A percentile compares a stretch with the other conserved stretches of the same genome.
Evolutionary conservation across 2,888 invertebrate genomes (phyloP).

Genomic region (Dryococelus australis): DNA sequence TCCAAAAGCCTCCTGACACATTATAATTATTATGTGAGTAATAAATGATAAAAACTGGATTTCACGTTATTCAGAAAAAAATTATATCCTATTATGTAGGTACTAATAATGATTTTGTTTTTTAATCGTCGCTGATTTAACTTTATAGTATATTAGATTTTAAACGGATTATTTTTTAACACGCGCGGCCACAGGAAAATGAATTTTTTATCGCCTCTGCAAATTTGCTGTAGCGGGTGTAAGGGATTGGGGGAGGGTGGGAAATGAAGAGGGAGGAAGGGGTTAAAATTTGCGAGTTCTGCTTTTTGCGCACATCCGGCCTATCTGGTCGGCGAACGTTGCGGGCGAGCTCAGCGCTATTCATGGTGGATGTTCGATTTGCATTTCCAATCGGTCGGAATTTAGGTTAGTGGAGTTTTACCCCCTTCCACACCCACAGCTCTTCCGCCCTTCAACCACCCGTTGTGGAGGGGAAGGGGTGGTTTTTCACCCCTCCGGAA

Average conservation of each 20-base stretch:
- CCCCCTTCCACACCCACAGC: not conserved
- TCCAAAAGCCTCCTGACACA: too few relatives aligned
- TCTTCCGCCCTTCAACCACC: not conserved
- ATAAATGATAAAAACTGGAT: too few relatives aligned
- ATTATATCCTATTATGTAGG: too few relatives aligned
- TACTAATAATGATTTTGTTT: too few relatives aligned
- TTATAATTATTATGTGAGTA: too few relatives aligned
- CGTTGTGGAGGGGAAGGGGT: not conserved
- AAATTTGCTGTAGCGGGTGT: not conserved
- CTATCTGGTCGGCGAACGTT: not conserved
- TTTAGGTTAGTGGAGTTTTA: constrained; percentile 6
- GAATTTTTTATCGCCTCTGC: not conserved
- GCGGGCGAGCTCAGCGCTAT: not conserved
- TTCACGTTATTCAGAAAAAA: too few relatives aligned
- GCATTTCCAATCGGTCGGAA: constrained; percentile 1
- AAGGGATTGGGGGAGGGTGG: not conserved
- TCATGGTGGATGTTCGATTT: constrained; percentile 2
- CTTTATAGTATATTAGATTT: not conserved
- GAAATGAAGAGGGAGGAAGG: not conserved
- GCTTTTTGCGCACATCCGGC: constrained; percentile 16
- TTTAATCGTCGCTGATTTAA: not conserved
- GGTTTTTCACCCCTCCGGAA: not conserved
- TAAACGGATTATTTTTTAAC: not conserved
- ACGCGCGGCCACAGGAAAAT: not conserved
- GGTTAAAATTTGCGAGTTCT: constrained; percentile 16